Percentiles rank a stretch among this genome's conserved stretches.
Evolutionary conservation across 2,113 vertebrate genomes (phyloP).

Genomic region (Pollachius pollachius): DNA sequence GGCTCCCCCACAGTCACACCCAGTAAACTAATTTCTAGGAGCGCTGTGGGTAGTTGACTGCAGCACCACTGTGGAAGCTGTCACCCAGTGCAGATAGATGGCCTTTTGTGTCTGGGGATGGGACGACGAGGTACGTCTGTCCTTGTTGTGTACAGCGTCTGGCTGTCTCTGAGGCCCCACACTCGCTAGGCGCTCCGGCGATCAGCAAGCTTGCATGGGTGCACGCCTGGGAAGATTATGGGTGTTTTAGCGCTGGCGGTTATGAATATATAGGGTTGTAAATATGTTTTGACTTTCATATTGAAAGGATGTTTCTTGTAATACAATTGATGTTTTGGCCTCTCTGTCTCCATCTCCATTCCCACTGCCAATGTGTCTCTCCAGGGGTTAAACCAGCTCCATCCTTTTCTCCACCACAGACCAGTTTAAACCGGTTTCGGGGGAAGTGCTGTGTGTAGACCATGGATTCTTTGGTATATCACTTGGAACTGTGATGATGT

Average conservation of each 20-base stretch:
- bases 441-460: constrained; percentile 85
- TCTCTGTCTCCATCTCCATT: constrained; percentile 24
- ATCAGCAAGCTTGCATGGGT: background rate
- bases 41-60: background rate
- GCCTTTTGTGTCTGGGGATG: constrained; percentile 56
- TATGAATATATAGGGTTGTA: no score
- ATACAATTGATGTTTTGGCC: constrained; percentile 8
- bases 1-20: constrained; percentile 8
- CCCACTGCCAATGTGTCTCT: constrained; percentile 55
- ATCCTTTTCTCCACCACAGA: constrained; percentile 73
- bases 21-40: constrained; percentile 15
- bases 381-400: constrained; percentile 80
- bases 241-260: background rate
- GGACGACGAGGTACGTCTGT: constrained; percentile 56
- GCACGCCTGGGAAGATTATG: constrained; percentile 11
- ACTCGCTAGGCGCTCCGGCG: background rate
- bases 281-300: no score
- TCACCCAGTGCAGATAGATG: constrained; percentile 45
- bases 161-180: constrained; percentile 19
- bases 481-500: constrained; percentile 83
- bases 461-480: constrained; percentile 86
- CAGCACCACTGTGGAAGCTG: constrained; percentile 22
- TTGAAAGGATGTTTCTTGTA: no score
- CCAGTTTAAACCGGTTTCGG: constrained; percentile 87
- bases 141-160: constrained; percentile 41